phyloP scores from a whole-genome alignment of 2,888 invertebrate species.

The Dastarcus helophoroides region DNA sequence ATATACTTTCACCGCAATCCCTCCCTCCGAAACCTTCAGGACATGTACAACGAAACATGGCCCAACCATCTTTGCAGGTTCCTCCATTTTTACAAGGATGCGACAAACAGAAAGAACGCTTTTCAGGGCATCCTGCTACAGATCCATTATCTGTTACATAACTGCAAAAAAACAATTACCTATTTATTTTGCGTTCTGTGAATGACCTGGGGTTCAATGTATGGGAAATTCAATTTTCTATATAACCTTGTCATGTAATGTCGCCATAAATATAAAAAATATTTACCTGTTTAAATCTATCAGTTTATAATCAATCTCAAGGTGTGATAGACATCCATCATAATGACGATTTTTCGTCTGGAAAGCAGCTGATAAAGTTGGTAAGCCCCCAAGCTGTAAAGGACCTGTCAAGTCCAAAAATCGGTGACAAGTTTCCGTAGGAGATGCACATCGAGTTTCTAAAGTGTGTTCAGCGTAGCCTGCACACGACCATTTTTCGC shows the following conservation, averaged over 20 bases:
- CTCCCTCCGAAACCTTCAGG: slow-evolving; percentile 79
- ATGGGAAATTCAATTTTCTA: no score
- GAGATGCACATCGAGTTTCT: slow-evolving; percentile 59
- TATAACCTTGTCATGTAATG: no score
- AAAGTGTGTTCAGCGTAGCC: slow-evolving; percentile 61
- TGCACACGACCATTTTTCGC: slow-evolving; percentile 71
- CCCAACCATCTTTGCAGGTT: slow-evolving; percentile 78
- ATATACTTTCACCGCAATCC: slow-evolving; percentile 68
- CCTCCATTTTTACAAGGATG: slow-evolving; percentile 84
- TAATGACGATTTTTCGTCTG: slow-evolving; percentile 72
- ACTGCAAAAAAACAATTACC: slow-evolving; percentile 36
- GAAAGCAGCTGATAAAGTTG: slow-evolving; percentile 66
- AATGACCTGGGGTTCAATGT: no score
- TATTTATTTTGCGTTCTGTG: no score
- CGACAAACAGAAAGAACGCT: slow-evolving; percentile 68
- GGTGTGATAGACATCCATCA: slow-evolving; percentile 82
- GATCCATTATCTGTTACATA: slow-evolving; percentile 88
- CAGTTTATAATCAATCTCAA: slow-evolving; percentile 75
- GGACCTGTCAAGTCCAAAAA: slow-evolving; percentile 81
- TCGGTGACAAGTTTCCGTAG: slow-evolving; percentile 72
- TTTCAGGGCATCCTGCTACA: slow-evolving; percentile 75
- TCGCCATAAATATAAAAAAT: slow-evolving; percentile 3
- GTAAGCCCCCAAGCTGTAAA: slow-evolving; percentile 67
- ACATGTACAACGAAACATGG: slow-evolving; percentile 77
- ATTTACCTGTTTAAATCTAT: slow-evolving; percentile 69